These are phyloP conservation scores for Clarias laeviceps DNA, from an alignment of 2,797 vertebrate genomes.

Conservation along the genomic window DNA sequence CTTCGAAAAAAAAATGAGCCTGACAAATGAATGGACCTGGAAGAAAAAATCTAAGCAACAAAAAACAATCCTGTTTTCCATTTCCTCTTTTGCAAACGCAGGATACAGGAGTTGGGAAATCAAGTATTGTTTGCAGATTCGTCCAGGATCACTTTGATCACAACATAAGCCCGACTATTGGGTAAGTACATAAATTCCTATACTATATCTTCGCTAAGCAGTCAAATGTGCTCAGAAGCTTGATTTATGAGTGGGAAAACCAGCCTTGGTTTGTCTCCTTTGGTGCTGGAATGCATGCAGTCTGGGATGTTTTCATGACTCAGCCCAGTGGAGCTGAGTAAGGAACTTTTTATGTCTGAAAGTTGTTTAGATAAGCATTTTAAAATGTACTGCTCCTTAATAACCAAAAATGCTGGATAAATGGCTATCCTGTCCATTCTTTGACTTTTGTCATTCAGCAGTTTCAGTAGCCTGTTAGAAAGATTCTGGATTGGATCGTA, in stretches of 20 bases:
- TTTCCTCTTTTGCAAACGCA: constrained; percentile 62
- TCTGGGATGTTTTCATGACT: constrained; percentile 34
- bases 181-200: constrained; percentile 75
- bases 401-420: neutral
- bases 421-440: neutral
- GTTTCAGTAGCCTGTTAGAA: neutral
- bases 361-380: constrained; percentile 42
- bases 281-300: constrained; percentile 14
- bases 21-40: neutral
- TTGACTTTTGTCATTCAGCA: neutral
- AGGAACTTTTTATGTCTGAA: constrained; percentile 20
- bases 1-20: too few species aligned
- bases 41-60: neutral
- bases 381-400: constrained; percentile 4
- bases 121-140: constrained; percentile 95
- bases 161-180: constrained; percentile 97
- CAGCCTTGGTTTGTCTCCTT: constrained; percentile 9
- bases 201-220: neutral
- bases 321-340: constrained; percentile 31
- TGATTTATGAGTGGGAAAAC: neutral
- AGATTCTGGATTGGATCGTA: neutral
- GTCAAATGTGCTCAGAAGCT: neutral
- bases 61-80: neutral
- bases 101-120: constrained; percentile 98
- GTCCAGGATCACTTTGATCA: constrained; percentile 98